Base-by-base conservation (phyloP, 2,888 invertebrate species). In the Strigamia transsilvanica region DNA sequence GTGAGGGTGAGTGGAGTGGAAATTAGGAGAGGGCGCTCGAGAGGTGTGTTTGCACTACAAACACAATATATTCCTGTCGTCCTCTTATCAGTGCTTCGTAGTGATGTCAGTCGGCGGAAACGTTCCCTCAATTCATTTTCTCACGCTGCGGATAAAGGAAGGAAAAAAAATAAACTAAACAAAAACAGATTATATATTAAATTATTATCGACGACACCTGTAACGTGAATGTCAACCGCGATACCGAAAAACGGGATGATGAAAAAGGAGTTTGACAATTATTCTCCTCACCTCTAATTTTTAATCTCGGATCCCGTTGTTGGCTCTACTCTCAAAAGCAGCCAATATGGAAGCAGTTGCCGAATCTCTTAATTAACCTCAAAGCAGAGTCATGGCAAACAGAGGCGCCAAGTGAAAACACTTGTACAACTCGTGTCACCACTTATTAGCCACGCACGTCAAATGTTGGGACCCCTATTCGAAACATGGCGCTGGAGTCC, bases 11-110 rank as follows among this genome's bases (percentile, higher is more conserved):
- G 73, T 73, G 73, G 73, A 73, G 73, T 73, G 73, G 73, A 73
- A 73, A 73, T 73, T 73, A 73, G 73, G 73, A 73, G 73, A 73
- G 73, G 73, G 73, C 73, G 73, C 73, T 73, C 32, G 73, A 73
- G 73, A 73, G 73, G 73, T 73, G 73, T 73, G 73, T 73, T 73
- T 73, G 73, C 73, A 73, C 73, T 73, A 73, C 73, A 73, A 73
- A 73, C 73, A 73, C 73, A 73, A 73, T 73, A 73, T 73, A 73
- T 73, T 73, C 73, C 73, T 73, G 73, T 73, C 73, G 73, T 73
- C 73, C 73, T 73, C 73, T 73, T 73, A 73, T 73, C 73, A 73
- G 73, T 73, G 73, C 73, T 27, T 73, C 73, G 73, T 73, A 73
- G 73, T 73, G 73, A 73, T 73, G 73, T 73, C 73, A 73, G 73